These are phyloP conservation scores for Bubo scandiacus DNA, from an alignment of 2,113 vertebrate genomes.

Conservation along the genomic window DNA sequence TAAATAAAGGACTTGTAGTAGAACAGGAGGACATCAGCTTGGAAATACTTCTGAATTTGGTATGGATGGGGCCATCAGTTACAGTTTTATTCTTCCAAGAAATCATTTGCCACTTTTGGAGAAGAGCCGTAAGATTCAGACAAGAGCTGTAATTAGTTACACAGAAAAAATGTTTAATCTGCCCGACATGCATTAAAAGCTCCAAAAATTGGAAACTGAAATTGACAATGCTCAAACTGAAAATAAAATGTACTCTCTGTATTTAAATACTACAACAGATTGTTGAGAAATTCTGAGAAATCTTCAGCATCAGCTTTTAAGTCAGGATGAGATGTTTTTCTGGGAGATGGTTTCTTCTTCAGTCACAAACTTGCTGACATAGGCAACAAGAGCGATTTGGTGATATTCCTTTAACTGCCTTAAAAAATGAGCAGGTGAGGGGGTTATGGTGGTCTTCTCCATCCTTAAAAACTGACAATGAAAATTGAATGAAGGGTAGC, in stretches of 20 bases:
- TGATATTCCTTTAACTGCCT: not conserved
- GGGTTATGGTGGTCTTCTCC: not conserved
- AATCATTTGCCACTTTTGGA: not conserved
- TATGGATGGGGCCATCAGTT: not conserved
- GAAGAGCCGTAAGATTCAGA: not conserved
- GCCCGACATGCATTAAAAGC: not conserved
- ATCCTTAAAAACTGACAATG: not conserved
- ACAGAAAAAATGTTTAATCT: not conserved
- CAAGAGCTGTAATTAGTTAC: not conserved
- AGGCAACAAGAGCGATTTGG: not conserved
- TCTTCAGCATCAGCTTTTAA: not conserved
- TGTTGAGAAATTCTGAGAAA: not conserved
- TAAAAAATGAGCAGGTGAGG: not conserved
- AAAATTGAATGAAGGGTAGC: not conserved
- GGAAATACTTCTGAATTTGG: not conserved
- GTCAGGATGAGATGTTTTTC: not conserved
- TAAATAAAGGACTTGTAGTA: not conserved
- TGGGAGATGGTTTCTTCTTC: not conserved
- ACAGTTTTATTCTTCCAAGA: not conserved
- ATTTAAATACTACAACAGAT: not conserved
- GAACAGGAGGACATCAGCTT: not conserved
- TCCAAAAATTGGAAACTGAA: not conserved
- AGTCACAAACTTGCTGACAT: not conserved
- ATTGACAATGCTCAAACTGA: not conserved
- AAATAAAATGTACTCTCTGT: not conserved